These are phyloP conservation scores for Sciurus carolinensis DNA, from an alignment of 2,797 vertebrate genomes.

Conservation along the genomic window DNA sequence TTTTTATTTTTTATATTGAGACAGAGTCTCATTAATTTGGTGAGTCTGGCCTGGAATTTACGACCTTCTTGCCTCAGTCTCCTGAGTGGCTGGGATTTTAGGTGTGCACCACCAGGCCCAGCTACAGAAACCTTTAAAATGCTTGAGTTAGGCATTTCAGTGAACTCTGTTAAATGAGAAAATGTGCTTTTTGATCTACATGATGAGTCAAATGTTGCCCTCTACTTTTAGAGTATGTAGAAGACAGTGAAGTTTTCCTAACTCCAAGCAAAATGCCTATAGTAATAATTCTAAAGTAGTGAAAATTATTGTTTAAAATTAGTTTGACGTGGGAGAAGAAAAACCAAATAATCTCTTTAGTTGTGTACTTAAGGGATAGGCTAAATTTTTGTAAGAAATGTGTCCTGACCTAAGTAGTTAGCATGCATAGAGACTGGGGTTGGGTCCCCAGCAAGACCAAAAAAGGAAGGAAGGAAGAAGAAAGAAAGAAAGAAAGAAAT, in stretches of 20 bases:
- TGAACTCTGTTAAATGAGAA: not conserved
- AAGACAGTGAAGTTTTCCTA: conserved; percentile 18
- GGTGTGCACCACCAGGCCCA: too few species aligned
- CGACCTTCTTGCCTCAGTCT: too few species aligned
- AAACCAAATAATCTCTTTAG: not conserved
- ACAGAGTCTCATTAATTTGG: too few species aligned
- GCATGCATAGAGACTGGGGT: not conserved
- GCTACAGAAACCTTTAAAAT: not conserved
- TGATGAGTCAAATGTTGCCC: not conserved
- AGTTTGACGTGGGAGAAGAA: not conserved
- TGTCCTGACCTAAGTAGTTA: not conserved
- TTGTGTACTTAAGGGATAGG: conserved; percentile 29
- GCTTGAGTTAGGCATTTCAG: not conserved
- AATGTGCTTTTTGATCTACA: not conserved
- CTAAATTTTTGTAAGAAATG: conserved; percentile 35
- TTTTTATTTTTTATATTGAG: too few species aligned
- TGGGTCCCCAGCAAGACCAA: not conserved
- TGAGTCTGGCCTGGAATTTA: too few species aligned
- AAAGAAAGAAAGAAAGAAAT: too few species aligned
- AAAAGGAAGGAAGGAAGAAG: not conserved
- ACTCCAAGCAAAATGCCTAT: not conserved
- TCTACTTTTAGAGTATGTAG: not conserved
- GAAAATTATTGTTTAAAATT: conserved; percentile 30
- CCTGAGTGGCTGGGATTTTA: too few species aligned
- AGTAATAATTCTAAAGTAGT: not conserved